Evolutionary conservation across 2,888 invertebrate species (phyloP), one percentile per base, ranked within the genome.

Genomic region (Aspidiotus rigidus): DNA sequence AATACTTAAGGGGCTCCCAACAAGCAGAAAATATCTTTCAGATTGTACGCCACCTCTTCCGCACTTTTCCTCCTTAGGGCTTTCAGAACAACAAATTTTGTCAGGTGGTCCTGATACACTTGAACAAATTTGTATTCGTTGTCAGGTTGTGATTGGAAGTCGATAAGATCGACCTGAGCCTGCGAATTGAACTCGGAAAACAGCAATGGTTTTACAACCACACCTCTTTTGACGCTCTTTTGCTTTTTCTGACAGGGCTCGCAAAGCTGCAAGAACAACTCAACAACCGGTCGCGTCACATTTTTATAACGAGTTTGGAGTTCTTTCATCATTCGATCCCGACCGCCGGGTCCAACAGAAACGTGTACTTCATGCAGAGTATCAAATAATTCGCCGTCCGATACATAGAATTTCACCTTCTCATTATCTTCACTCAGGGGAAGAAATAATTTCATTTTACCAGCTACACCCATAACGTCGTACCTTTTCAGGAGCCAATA

Each of bases 141-240:
- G 72, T 76, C 75, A 15, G 76, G 74, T 60, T 73, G 70, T 44
- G 75, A 74, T 69, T 77, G 74, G 28, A 75, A 72, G 66, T 75
- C 74, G 17, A 78, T 75, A 8, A 77, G 66, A 71, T 77, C 76
- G 8, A 77, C 73, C 71, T 76, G 75, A 55, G 76, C 75, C 53
- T 75, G 70, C 66, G 41, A 16, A 49, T 49, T 49, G 49, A 49
- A 49, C 11, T 49, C 11, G 49, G 49, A 49, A 11, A 49, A 49
- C 49, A 49, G 49, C 49, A 49, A 49, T 10, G 49, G 49, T 49
- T 49, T 49, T 10, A 49, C 49, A 49, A 49, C 49, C 9, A 49
- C 49, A 10, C 49, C 49, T 49, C 11, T 49, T 49, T 11, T 49
- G 9, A 49, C 11, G 49, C 49, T n/a, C n/a, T n/a, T n/a, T n/a